Conservation (phyloP, 23 tunicate genomes). For the Styela clava region DNA sequence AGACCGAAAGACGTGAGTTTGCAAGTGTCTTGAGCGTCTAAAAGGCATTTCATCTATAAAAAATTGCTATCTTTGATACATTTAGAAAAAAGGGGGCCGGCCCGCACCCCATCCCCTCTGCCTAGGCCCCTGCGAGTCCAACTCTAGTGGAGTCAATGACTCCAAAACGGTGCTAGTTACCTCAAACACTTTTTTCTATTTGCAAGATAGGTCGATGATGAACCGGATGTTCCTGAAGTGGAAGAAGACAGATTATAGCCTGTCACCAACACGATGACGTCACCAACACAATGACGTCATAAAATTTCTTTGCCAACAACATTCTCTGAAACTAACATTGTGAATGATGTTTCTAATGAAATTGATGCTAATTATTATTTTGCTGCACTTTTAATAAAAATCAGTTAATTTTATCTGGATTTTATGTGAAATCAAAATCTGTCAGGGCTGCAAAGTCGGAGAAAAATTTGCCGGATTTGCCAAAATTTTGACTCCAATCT, state of each 20-base stretch:
- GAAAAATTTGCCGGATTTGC: no score
- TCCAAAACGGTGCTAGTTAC: no score
- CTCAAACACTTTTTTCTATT: background rate
- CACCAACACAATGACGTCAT: background rate
- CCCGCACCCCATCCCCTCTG: no score
- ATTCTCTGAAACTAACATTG: background rate
- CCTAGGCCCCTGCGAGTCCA: no score
- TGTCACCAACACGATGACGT: background rate
- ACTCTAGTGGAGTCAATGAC: no score
- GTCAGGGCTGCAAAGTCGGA: no score
- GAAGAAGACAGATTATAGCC: conserved; percentile 6
- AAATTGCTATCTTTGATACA: no score
- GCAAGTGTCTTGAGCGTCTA: no score
- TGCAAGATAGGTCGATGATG: conserved; percentile 19
- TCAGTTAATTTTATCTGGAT: background rate
- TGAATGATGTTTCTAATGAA: background rate
- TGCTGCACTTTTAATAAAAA: background rate
- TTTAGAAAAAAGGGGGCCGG: no score
- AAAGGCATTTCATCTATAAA: no score
- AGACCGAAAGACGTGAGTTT: no score
- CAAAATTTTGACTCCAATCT: no score
- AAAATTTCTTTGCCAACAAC: background rate
- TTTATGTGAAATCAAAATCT: background rate
- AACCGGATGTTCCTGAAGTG: background rate
- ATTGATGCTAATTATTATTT: background rate